Conservation (phyloP, 2,888 invertebrate genomes). For the Holacanthella duospinosa region DNA sequence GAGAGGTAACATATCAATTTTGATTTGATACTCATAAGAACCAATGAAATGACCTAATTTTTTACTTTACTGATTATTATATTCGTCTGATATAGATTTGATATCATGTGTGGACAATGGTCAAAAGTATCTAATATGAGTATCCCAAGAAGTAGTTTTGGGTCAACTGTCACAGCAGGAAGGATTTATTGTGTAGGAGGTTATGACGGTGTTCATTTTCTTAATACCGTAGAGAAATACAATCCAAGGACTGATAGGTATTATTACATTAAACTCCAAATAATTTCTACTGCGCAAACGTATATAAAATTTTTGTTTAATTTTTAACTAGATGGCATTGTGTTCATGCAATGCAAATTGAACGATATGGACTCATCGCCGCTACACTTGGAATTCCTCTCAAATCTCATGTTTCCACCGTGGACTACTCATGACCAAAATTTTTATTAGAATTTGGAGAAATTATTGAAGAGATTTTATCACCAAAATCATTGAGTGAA, state of each 20-base stretch:
- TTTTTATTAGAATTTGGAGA: slow-evolving; percentile 32
- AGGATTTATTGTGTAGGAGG: slow-evolving; percentile 41
- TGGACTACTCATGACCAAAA: slow-evolving; percentile 36
- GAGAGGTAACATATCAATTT: slow-evolving; percentile 35
- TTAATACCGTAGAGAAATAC: slow-evolving; percentile 40
- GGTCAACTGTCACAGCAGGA: slow-evolving; percentile 38
- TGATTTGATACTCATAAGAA: background rate
- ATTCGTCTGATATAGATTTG: slow-evolving; percentile 34
- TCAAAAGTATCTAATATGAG: slow-evolving; percentile 39
- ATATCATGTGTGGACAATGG: slow-evolving; percentile 40
- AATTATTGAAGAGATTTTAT: slow-evolving; percentile 30
- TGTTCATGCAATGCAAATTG: slow-evolving; percentile 39
- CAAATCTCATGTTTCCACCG: slow-evolving; percentile 24
- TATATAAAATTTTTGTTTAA: slow-evolving; percentile 7
- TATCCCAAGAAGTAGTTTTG: slow-evolving; percentile 39
- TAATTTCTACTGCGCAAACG: too few relatives aligned
- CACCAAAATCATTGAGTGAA: slow-evolving; percentile 12
- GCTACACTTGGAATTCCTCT: slow-evolving; percentile 38
- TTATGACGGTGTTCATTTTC: slow-evolving; percentile 39
- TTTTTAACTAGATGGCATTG: slow-evolving; percentile 39
- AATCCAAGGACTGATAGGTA: slow-evolving; percentile 40
- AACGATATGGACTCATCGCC: slow-evolving; percentile 38
- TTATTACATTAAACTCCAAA: background rate
- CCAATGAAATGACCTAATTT: slow-evolving; percentile 2
- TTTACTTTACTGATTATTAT: background rate